Evolutionary conservation across 2,888 invertebrate species (phyloP).

Genomic region (Fragum fragum): DNA sequence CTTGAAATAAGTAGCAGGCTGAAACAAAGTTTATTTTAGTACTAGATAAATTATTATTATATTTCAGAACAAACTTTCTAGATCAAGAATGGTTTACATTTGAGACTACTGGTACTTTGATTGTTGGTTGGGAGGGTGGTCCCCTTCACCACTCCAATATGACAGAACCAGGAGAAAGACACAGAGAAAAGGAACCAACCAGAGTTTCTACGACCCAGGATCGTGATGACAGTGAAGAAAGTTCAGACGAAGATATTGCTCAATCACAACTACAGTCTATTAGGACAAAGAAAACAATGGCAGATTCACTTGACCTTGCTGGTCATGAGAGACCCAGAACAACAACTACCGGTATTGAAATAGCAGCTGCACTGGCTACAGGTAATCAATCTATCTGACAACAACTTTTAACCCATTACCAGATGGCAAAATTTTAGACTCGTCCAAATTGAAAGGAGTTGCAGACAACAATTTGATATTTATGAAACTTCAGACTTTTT

Average conservation of each 20-base stretch:
- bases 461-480: too few species aligned
- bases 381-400: slow-evolving; percentile 60
- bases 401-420: too few species aligned
- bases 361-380: slow-evolving; percentile 85
- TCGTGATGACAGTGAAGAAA: slow-evolving; percentile 52
- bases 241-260: slow-evolving; percentile 61
- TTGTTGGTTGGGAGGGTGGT: slow-evolving; percentile 84
- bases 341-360: slow-evolving; percentile 82
- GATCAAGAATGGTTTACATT: slow-evolving; percentile 86
- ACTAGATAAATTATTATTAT: too few species aligned
- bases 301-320: slow-evolving; percentile 70
- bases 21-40: too few species aligned
- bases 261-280: slow-evolving; percentile 5
- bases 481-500: too few species aligned
- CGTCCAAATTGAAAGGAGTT: neutral
- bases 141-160: slow-evolving; percentile 69
- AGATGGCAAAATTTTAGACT: neutral
- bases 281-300: slow-evolving; percentile 38
- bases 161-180: slow-evolving; percentile 40
- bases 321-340: slow-evolving; percentile 72
- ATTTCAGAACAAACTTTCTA: slow-evolving; percentile 82
- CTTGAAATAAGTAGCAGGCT: too few species aligned
- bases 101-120: slow-evolving; percentile 84
- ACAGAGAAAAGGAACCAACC: slow-evolving; percentile 41
- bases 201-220: slow-evolving; percentile 31